phyloP scores from a whole-genome alignment of 2,113 vertebrate genomes.

The Rutilus rutilus region DNA sequence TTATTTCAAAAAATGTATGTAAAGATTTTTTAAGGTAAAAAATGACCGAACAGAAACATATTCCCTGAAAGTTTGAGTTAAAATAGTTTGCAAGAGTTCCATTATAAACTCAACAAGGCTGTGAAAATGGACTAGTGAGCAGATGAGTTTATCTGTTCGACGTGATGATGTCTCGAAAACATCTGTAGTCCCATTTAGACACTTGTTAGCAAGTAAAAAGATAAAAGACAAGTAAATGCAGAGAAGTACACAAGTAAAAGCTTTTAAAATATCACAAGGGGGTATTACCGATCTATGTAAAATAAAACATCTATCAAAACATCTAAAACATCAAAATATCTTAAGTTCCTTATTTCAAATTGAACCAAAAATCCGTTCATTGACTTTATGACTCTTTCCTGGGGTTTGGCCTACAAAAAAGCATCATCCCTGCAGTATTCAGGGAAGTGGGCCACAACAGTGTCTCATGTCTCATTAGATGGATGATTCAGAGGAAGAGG shows the following conservation, averaged over 20 bases:
- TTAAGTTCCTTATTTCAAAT: not conserved
- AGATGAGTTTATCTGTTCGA: not conserved
- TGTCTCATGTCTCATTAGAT: conserved; percentile 67
- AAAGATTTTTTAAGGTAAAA: too few relatives aligned
- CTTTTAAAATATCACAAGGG: not conserved
- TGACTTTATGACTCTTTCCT: not conserved
- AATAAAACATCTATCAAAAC: not conserved
- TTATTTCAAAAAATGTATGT: too few relatives aligned
- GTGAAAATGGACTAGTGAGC: not conserved
- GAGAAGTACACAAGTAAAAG: not conserved
- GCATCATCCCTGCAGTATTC: conserved; percentile 33
- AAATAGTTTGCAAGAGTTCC: not conserved
- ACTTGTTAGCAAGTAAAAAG: not conserved
- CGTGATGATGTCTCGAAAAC: too few relatives aligned
- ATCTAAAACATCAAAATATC: not conserved
- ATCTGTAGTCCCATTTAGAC: not conserved
- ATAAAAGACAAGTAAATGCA: too few relatives aligned
- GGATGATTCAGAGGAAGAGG: conserved; percentile 68
- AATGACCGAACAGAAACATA: not conserved
- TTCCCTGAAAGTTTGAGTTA: not conserved
- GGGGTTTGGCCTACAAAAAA: not conserved
- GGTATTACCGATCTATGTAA: not conserved
- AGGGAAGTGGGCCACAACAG: conserved; percentile 3
- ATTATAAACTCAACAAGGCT: not conserved
- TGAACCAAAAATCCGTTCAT: not conserved